A percentile compares a stretch with the other conserved stretches of the same genome.
These are phyloP conservation scores for Phyllopteryx taeniolatus DNA, from an alignment of 2,113 vertebrate genomes.

Conservation along the genomic window DNA sequence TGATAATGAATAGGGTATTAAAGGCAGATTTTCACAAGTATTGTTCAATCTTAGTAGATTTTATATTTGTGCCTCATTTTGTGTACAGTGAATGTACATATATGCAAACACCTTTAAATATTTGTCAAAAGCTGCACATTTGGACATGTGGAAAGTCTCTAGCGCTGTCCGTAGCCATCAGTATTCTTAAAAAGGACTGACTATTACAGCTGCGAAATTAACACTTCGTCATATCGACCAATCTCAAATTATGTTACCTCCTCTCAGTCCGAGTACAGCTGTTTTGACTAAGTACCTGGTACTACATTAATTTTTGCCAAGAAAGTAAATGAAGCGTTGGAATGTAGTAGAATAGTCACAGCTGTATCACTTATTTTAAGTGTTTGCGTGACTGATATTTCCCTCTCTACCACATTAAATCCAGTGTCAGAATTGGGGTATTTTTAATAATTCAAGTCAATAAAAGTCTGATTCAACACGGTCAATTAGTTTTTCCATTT, in stretches of 20 bases:
- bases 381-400: background rate
- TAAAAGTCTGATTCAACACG: background rate
- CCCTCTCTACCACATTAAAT: background rate
- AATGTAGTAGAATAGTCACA: background rate
- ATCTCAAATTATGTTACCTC: conserved; percentile 30
- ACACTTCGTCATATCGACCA: conserved; percentile 26
- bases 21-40: background rate
- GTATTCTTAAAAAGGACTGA: conserved; percentile 14
- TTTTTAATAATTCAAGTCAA: background rate
- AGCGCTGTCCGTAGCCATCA: background rate
- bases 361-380: conserved; percentile 1
- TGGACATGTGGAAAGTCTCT: background rate
- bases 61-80: background rate
- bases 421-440: background rate
- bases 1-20: background rate
- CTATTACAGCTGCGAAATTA: conserved; percentile 31
- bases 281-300: conserved; percentile 18
- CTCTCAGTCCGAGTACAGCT: conserved; percentile 18
- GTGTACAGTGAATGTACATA: background rate
- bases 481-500: background rate
- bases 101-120: background rate
- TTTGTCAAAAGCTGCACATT: background rate
- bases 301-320: conserved; percentile 16
- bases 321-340: background rate
- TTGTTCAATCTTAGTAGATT: background rate